Conservation (phyloP, 2,888 invertebrate genomes). For the Pantelozetes paolii region DNA sequence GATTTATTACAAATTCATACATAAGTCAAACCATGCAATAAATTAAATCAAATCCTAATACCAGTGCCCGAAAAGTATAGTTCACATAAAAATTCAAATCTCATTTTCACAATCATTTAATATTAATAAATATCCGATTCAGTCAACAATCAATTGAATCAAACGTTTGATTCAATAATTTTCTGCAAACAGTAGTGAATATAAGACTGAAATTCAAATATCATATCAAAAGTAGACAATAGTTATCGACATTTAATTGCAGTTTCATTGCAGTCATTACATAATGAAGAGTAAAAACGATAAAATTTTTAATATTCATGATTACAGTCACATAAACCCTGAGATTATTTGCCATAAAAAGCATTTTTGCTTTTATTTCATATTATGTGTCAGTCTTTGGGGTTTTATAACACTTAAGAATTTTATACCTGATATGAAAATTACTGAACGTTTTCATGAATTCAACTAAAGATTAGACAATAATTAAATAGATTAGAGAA, state of each 20-base stretch:
- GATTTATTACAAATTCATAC: constrained; percentile 12
- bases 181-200: too few relatives aligned
- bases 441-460: background rate
- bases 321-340: background rate
- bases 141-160: background rate
- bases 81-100: background rate
- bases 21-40: background rate
- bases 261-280: too few relatives aligned
- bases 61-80: background rate
- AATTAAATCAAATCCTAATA: background rate
- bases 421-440: background rate
- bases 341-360: background rate
- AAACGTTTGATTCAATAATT: too few relatives aligned
- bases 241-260: too few relatives aligned
- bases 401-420: too few relatives aligned
- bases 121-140: background rate
- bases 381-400: too few relatives aligned
- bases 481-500: background rate
- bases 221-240: too few relatives aligned
- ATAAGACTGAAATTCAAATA: too few relatives aligned
- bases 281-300: too few relatives aligned
- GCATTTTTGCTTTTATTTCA: background rate
- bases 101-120: background rate
- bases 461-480: background rate
- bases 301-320: background rate